Evolutionary conservation across 2,797 vertebrate species (phyloP).

Genomic region (Hipposideros larvatus): DNA sequence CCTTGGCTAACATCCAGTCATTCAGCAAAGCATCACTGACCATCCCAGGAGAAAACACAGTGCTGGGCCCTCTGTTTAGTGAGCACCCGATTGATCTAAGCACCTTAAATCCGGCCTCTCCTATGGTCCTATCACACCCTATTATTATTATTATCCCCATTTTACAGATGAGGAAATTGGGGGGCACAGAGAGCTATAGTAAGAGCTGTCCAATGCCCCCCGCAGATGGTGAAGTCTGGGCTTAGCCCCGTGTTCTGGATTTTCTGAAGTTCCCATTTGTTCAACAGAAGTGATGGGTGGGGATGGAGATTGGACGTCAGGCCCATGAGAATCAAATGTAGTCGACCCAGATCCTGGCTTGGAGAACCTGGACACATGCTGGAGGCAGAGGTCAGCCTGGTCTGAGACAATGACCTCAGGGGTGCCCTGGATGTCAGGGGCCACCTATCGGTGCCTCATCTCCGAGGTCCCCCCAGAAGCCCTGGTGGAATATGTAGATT

Average conservation of each 20-base stretch:
- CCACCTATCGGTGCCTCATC: neutral
- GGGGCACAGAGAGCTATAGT: neutral
- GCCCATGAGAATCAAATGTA: neutral
- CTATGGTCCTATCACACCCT: neutral
- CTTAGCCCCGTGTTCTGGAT: neutral
- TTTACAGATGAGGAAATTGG: constrained; percentile 10
- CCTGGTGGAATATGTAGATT: neutral
- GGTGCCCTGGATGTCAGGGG: neutral
- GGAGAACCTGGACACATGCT: neutral
- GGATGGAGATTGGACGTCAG: neutral
- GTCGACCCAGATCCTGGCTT: neutral
- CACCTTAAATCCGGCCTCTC: neutral
- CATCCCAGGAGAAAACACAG: neutral
- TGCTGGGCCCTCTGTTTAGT: neutral
- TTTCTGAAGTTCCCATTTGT: neutral
- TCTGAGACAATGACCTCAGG: neutral
- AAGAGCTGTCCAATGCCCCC: neutral
- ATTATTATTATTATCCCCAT: neutral
- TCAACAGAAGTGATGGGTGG: neutral
- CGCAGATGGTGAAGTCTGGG: neutral
- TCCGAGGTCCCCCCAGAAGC: neutral
- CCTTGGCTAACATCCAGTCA: neutral
- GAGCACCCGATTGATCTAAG: neutral
- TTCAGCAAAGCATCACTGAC: neutral
- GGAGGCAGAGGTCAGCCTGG: neutral